These are phyloP conservation scores for Delichon dasypus DNA, from an alignment of 2,797 vertebrate species.

Conservation along the genomic window DNA sequence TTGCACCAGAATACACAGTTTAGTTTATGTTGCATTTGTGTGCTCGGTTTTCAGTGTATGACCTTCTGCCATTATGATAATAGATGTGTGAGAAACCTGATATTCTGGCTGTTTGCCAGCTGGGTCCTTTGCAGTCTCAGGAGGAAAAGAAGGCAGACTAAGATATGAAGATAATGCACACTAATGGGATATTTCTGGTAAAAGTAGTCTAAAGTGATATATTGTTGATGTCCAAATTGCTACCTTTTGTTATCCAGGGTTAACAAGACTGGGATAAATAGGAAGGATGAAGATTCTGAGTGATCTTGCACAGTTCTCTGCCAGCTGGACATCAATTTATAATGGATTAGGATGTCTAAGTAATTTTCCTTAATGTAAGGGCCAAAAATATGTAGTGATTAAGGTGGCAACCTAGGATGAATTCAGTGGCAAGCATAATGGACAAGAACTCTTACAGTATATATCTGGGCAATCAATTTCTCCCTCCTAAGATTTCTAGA, in stretches of 20 bases:
- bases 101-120: slow-evolving; percentile 23
- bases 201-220: background rate
- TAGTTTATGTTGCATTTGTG: background rate
- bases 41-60: slow-evolving; percentile 26
- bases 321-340: background rate
- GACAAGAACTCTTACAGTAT: background rate
- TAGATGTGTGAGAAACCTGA: slow-evolving; percentile 13
- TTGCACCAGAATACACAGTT: background rate
- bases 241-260: slow-evolving; percentile 12
- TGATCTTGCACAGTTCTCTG: background rate
- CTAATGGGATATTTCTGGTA: slow-evolving; percentile 46
- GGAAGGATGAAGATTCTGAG: background rate
- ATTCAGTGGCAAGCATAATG: background rate
- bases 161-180: slow-evolving; percentile 48
- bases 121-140: slow-evolving; percentile 1
- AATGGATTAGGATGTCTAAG: background rate
- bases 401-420: background rate
- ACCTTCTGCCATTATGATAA: slow-evolving; percentile 13
- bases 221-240: slow-evolving; percentile 7
- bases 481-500: background rate
- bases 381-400: background rate
- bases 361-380: background rate
- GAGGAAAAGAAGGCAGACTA: background rate
- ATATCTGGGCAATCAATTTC: background rate
- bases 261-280: slow-evolving; percentile 1